Conservation (phyloP, 2,113 vertebrate genomes). For the Bolborhynchus lineola region DNA sequence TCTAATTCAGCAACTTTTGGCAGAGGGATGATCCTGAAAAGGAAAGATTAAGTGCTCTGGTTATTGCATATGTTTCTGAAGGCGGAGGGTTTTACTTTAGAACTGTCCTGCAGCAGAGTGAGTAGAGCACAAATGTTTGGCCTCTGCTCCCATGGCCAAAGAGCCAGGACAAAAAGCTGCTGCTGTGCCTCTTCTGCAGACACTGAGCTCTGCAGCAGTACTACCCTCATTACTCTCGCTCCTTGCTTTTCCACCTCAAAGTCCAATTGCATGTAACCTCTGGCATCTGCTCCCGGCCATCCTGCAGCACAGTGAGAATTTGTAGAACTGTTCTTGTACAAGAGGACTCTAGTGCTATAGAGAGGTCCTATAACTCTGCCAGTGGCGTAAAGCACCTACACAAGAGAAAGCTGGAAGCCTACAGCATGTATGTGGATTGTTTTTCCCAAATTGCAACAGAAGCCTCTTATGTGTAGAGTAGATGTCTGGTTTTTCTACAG, state of each 20-base stretch:
- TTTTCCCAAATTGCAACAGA: neutral
- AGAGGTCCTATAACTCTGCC: neutral
- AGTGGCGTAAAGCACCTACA: neutral
- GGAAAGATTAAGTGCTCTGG: neutral
- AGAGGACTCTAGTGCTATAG: neutral
- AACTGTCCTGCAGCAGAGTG: neutral
- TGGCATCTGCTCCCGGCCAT: no score
- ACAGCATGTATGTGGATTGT: rapidly evolving
- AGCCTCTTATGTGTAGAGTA: neutral
- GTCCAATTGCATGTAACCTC: no score
- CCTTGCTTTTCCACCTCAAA: no score
- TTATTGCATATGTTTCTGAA: neutral
- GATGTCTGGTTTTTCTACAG: neutral
- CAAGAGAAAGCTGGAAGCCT: neutral
- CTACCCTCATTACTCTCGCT: no score
- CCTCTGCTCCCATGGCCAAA: no score
- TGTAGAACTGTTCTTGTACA: neutral
- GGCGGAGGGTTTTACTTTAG: neutral
- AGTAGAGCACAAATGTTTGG: no score
- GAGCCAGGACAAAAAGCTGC: no score
- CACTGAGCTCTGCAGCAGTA: no score
- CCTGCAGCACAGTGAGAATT: no score
- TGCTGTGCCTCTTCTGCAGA: no score
- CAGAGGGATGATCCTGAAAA: neutral
- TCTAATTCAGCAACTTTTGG: slow-evolving; percentile 21